A percentile compares a stretch with the other conserved stretches of the same genome.
Evolutionary conservation across 1,140 invertebrate species (phyloP).

Genomic region (Planococcus citri): DNA sequence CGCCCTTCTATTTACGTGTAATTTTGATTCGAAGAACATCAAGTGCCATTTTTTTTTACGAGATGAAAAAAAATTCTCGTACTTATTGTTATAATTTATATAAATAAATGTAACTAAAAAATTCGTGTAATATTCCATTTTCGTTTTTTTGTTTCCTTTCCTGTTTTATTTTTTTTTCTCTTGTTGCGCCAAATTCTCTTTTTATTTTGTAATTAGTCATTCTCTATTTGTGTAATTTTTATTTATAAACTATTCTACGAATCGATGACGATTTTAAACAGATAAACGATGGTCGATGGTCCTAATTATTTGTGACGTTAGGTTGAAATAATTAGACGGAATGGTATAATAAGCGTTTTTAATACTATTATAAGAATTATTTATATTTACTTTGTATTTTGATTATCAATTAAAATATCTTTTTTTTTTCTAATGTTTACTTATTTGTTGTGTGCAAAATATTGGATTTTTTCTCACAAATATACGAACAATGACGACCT

Average conservation of each 20-base stretch:
- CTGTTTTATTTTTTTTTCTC: not conserved
- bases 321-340: not conserved
- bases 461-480: not conserved
- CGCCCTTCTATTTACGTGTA: not conserved
- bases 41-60: not conserved
- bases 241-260: not conserved
- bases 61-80: no score
- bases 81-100: no score
- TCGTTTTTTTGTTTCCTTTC: not conserved
- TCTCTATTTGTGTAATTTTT: not conserved
- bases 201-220: conserved; percentile 3
- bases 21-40: not conserved
- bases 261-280: not conserved
- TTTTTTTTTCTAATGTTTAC: not conserved
- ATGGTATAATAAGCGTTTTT: not conserved
- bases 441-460: not conserved
- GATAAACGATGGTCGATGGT: no score
- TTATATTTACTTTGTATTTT: conserved; percentile 8
- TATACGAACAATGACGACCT: no score
- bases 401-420: conserved; percentile 4
- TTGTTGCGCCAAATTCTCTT: not conserved
- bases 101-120: not conserved
- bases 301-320: conserved; percentile 3
- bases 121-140: not conserved
- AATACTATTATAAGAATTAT: not conserved